Percentiles rank a stretch among this genome's conserved stretches.
These are phyloP conservation scores for Spodoptera littoralis DNA, from an alignment of 2,888 invertebrate species.

Conservation along the genomic window DNA sequence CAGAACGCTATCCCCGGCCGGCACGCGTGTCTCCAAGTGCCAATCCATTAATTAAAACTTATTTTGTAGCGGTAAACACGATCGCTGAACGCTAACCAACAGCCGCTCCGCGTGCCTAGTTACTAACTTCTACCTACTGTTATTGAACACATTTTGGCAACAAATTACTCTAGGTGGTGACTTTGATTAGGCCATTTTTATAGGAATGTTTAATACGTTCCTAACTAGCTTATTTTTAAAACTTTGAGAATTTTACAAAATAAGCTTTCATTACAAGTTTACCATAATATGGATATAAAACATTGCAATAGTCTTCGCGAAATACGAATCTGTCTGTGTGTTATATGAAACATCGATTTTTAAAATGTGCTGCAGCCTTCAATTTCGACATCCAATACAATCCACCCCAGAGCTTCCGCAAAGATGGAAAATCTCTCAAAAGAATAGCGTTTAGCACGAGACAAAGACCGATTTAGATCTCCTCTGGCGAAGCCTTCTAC, in stretches of 20 bases:
- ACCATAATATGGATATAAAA: not conserved
- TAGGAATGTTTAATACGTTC: not conserved
- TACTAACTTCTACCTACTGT: constrained; percentile 75
- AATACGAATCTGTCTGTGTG: constrained; percentile 7
- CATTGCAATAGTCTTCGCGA: constrained; percentile 8
- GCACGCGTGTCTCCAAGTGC: constrained; percentile 83
- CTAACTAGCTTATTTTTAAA: not conserved
- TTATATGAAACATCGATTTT: constrained; percentile 55
- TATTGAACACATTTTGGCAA: constrained; percentile 75
- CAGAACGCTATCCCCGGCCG: constrained; percentile 74
- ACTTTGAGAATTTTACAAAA: too few species aligned
- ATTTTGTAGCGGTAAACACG: constrained; percentile 82
- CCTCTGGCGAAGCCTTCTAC: constrained; percentile 76
- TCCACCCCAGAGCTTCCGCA: constrained; percentile 74
- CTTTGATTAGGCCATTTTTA: constrained; percentile 59
- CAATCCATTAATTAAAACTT: constrained; percentile 89
- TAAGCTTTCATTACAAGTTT: not conserved
- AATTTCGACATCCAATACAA: constrained; percentile 80
- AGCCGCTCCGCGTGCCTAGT: constrained; percentile 71
- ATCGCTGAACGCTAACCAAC: constrained; percentile 75
- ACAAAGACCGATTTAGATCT: constrained; percentile 87
- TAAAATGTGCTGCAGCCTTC: constrained; percentile 70
- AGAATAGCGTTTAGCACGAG: constrained; percentile 85
- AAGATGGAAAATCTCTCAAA: constrained; percentile 86
- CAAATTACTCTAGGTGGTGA: constrained; percentile 71